Evolutionary conservation across 2,888 invertebrate genomes (phyloP), one percentile per base, ranked within the genome.

Genomic region (Ophion costatus): DNA sequence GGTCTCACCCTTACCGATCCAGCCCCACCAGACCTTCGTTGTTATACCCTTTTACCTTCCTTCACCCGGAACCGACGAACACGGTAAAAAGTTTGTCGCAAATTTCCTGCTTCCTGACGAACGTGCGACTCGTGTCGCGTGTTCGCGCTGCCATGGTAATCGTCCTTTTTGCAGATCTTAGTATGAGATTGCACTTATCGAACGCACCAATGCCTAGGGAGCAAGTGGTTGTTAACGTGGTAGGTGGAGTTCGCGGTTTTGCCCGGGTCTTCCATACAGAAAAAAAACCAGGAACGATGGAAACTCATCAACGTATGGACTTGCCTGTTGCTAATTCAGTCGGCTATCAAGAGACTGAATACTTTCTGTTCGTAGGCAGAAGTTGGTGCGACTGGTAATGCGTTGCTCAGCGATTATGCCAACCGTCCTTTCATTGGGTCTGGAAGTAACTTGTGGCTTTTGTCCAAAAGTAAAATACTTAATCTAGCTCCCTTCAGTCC

Each of bases 21-120:
- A 59, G 22, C 59, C 20, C 59, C 17, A 5, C 14, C 17, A 51
- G 14, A 51, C 74, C 63, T 61, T 45, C 17, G n/a, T 38, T 17
- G 56, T 77, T 33, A 45, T 24, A 45, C 66, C 42, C 63, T 79
- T 79, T 63, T 71, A 71, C 75, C 57, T 61, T n/a, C 64, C 64
- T 70, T 45, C 56, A 20, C 22, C 22, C 11, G 66, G 6, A 45
- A 78, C 42, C 17, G 38, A 51, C 33, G 29, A 70, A 77, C 42
- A 63, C n/a, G 20, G 9, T 22, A 33, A 45, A 79, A 79, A 75
- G 70, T 67, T 70, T 64, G 33, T 59, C 33, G 51, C 70, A 63
- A 78, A 75, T 70, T 74, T 70, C 24, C 75, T 59, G 20, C 20
- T 56, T 51, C 45, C 29, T 63, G 20, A n/a, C 22, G 20, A 17